phyloP scores from a whole-genome alignment of 2,113 vertebrate genomes.

The Bungarus multicinctus region DNA sequence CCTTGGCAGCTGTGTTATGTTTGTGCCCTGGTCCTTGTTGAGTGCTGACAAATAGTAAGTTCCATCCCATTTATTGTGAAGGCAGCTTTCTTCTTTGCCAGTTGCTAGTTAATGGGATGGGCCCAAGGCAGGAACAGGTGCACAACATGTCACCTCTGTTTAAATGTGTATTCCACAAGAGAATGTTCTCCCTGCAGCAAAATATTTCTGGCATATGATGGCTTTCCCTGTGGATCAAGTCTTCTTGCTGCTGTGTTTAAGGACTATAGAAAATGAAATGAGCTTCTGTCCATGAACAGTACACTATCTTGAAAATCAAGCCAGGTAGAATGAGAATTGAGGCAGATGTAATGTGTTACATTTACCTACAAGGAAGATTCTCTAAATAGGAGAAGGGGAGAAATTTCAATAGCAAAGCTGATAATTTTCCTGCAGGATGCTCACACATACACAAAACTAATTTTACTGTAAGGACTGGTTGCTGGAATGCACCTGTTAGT shows the following conservation, averaged over 20 bases:
- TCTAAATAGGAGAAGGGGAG: background rate
- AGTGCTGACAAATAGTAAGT: constrained; percentile 44
- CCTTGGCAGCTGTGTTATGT: constrained; percentile 42
- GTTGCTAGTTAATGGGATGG: constrained; percentile 32
- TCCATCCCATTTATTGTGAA: constrained; percentile 30
- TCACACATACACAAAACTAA: background rate
- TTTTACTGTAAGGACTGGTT: background rate
- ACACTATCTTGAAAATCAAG: background rate
- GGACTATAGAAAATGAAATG: background rate
- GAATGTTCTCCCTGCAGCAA: background rate
- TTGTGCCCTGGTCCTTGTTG: constrained; percentile 34
- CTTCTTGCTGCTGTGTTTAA: background rate
- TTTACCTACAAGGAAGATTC: background rate
- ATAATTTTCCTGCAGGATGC: background rate
- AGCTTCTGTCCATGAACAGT: background rate
- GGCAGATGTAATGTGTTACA: background rate
- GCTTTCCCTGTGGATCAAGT: background rate
- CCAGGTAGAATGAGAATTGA: background rate
- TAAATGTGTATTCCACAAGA: background rate
- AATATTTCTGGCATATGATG: background rate
- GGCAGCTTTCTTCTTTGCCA: constrained; percentile 3
- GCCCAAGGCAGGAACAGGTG: constrained; percentile 14
- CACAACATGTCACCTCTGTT: background rate
- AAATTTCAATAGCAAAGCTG: background rate
- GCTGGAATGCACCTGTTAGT: background rate